These are phyloP conservation scores for Meloidogyne hapla DNA, from an alignment of 1,140 invertebrate genomes.

Conservation along the genomic window DNA sequence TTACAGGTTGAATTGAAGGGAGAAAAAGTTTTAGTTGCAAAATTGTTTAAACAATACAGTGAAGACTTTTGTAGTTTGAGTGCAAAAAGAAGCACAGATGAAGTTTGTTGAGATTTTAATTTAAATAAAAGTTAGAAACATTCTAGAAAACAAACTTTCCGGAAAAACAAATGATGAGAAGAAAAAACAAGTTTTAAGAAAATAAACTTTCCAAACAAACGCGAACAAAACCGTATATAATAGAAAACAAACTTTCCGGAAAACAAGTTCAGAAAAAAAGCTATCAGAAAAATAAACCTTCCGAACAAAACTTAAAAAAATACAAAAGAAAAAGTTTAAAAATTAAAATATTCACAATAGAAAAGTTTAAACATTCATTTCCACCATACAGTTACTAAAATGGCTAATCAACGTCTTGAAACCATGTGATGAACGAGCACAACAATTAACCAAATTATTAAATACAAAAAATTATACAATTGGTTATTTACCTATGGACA, in stretches of 20 bases:
- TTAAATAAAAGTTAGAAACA: too few relatives aligned
- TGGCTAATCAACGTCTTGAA: constrained; percentile 64
- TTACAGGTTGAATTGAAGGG: constrained; percentile 63
- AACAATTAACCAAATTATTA: constrained; percentile 60
- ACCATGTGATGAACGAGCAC: constrained; percentile 57
- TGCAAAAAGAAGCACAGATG: constrained; percentile 57
- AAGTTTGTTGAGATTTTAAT: constrained; percentile 50
- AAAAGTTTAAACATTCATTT: too few relatives aligned
- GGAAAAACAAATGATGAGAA: too few relatives aligned
- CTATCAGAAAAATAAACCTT: too few relatives aligned
- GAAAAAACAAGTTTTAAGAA: too few relatives aligned
- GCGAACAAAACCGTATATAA: too few relatives aligned
- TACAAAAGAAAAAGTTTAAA: constrained; percentile 7
- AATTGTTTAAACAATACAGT: constrained; percentile 66
- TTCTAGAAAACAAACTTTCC: too few relatives aligned
- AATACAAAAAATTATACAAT: constrained; percentile 62
- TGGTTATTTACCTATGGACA: constrained; percentile 64
- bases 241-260: too few relatives aligned
- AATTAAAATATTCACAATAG: constrained; percentile 23
- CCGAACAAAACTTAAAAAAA: not conserved
- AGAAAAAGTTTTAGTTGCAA: constrained; percentile 63
- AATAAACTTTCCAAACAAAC: too few relatives aligned
- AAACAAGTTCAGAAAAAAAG: too few relatives aligned
- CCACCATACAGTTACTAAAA: constrained; percentile 63
- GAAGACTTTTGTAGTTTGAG: constrained; percentile 66